phyloP scores from a whole-genome alignment of 1,140 invertebrate genomes.

The Dendrolimus kikuchii region DNA sequence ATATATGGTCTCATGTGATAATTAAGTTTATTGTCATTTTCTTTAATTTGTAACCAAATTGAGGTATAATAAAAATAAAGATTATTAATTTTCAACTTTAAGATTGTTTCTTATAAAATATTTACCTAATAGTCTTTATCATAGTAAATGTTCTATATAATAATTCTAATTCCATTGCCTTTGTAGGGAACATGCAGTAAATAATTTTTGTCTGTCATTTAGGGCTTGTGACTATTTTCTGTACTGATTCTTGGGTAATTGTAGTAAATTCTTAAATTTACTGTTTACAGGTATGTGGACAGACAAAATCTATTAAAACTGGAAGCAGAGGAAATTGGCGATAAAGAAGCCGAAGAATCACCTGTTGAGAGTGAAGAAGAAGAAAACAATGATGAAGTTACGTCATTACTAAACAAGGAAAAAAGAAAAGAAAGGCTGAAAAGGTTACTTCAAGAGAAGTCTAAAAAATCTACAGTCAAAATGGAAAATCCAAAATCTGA shows the following conservation, averaged over 20 bases:
- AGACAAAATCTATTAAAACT: slow-evolving; percentile 55
- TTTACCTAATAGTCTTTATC: too few relatives aligned
- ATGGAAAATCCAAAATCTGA: slow-evolving; percentile 19
- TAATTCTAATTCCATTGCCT: too few relatives aligned
- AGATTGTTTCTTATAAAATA: too few relatives aligned
- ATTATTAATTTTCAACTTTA: too few relatives aligned
- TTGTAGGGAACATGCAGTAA: too few relatives aligned
- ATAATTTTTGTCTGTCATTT: too few relatives aligned
- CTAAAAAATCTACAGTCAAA: slow-evolving; percentile 23
- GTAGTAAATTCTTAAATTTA: slow-evolving; percentile 1
- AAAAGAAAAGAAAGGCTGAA: slow-evolving; percentile 52
- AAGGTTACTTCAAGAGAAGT: slow-evolving; percentile 45
- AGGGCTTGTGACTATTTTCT: too few relatives aligned
- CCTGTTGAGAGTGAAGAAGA: slow-evolving; percentile 56
- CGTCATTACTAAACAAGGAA: slow-evolving; percentile 38
- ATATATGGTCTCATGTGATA: too few relatives aligned
- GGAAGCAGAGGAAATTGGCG: slow-evolving; percentile 53
- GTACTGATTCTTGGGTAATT: too few relatives aligned
- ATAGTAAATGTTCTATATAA: too few relatives aligned
- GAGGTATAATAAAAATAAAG: too few relatives aligned
- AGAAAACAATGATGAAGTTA: slow-evolving; percentile 26
- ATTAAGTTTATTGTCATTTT: not conserved
- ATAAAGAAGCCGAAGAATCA: slow-evolving; percentile 62
- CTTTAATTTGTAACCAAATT: not conserved
- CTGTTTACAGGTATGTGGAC: slow-evolving; percentile 47